phyloP scores from a whole-genome alignment of 2,113 vertebrate species.

The Carettochelys insculpta region DNA sequence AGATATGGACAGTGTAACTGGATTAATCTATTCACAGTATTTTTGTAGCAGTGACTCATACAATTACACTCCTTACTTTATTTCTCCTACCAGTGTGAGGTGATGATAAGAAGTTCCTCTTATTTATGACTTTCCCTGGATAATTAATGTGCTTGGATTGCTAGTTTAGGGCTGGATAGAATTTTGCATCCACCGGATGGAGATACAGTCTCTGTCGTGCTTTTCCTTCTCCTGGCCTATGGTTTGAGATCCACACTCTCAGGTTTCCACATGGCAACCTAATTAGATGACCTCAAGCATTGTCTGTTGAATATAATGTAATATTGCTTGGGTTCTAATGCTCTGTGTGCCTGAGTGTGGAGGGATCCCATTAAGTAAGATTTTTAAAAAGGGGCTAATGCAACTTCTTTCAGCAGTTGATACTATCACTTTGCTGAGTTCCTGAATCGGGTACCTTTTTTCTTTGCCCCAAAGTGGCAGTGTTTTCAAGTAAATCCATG shows the following conservation, averaged over 20 bases:
- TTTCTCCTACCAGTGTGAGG: background rate
- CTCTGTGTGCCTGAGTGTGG: background rate
- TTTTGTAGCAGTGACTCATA: background rate
- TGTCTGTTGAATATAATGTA: background rate
- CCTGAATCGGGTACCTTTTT: background rate
- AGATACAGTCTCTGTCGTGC: background rate
- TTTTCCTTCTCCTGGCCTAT: background rate
- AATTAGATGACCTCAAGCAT: background rate
- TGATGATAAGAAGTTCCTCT: background rate
- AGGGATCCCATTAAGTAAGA: background rate
- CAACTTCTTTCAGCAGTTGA: background rate
- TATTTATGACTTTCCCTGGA: background rate
- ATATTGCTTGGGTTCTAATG: background rate
- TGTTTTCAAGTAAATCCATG: background rate
- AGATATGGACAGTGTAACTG: background rate
- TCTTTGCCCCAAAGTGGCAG: background rate
- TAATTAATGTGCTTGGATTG: background rate
- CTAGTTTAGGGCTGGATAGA: background rate
- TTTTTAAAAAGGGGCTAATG: background rate
- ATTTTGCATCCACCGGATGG: constrained; percentile 51
- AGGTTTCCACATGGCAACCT: background rate
- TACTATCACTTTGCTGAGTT: background rate
- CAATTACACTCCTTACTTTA: background rate
- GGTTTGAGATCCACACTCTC: background rate
- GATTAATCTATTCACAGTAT: background rate